These are phyloP conservation scores for Rousettus madagascariensis DNA, from an alignment of 2,797 vertebrate species.

Conservation along the genomic window DNA sequence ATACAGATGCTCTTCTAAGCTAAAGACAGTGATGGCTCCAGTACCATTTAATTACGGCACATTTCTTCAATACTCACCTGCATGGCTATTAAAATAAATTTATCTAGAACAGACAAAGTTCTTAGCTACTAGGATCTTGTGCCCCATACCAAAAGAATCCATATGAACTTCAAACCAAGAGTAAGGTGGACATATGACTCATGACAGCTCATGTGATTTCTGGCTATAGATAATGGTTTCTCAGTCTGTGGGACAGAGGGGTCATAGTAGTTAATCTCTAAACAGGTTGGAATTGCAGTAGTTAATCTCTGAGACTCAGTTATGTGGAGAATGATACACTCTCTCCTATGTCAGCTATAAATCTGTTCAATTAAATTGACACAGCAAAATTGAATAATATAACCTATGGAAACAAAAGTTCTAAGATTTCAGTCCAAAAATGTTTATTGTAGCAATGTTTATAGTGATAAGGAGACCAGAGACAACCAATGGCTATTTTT, in stretches of 20 bases:
- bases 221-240: not conserved
- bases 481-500: not conserved
- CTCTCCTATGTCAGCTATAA: not conserved
- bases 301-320: not conserved
- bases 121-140: not conserved
- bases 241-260: not conserved
- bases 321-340: not conserved
- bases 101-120: not conserved
- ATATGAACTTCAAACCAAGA: not conserved
- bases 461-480: not conserved
- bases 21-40: not conserved
- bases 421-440: not conserved
- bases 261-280: not conserved
- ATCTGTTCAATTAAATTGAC: not conserved
- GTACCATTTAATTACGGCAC: not conserved
- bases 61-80: not conserved
- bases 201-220: not conserved
- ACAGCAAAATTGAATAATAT: not conserved
- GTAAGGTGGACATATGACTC: not conserved
- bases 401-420: not conserved
- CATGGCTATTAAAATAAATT: not conserved
- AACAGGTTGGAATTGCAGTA: not conserved
- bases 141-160: not conserved
- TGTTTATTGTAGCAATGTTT: not conserved
- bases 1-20: not conserved